Evolutionary conservation across 1,140 invertebrate species (phyloP), one percentile per base, ranked within the genome.

Genomic region (Drosophila chauvacae): DNA sequence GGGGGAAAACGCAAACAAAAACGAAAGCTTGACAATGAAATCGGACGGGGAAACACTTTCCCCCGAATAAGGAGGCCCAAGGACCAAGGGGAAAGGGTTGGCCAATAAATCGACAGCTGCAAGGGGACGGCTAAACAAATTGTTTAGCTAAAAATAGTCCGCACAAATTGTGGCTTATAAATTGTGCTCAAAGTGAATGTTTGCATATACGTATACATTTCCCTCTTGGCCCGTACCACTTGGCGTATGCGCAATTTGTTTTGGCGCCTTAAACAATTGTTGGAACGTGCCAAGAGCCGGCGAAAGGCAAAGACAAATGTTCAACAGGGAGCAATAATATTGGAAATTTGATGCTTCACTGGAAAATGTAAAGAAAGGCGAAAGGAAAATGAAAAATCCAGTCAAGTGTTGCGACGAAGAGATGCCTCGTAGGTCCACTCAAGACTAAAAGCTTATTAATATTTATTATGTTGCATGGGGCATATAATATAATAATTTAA

Each of bases 311-410:
- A 86, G 81, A 86, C 75, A 85, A 86, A 85, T 85, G 82, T 75
- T 85, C 78, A 86, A 86, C 82, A 79, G 82, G 82, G 78, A 81
- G 82, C 82, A 81, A 86, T 86, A 86, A 86, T 86, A 86, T 86
- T 86, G 70, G 73, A 86, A 86, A 86, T 82, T 87, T 87, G 79
- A 86, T 81, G 82, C 82, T 47, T 37, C 39, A 37, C 68, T 72
- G 70, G 55, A 73, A 72, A 73, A 51, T 72, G 55, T 50, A 51
- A 60, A 30, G 55, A 18, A 47, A 55, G 13, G 16, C n/a, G 7
- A 26, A 42, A n/a, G n/a, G 18, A 23, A 10, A n/a, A 16, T 16
- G 13, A 3, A 23, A n/a, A 56, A 16, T 1, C 14, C 7, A 11
- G 18, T 2, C 1, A 37, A 23, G 30, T 7, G 20, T n/a, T 2